Conservation (phyloP, 2,888 invertebrate species). For the Harpalus rubripes region DNA sequence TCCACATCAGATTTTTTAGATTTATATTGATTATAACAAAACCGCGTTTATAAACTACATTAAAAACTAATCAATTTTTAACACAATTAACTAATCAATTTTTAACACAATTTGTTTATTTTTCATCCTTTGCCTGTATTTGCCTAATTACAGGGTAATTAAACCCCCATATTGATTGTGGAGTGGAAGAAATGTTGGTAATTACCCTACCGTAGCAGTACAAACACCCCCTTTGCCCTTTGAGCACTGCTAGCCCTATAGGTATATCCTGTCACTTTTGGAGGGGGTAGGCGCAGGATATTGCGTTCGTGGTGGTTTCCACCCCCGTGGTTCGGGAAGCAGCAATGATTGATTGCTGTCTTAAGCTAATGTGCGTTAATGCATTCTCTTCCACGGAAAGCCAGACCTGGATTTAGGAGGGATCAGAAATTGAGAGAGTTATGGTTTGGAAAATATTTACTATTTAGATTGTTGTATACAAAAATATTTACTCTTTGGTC, state of each 20-base stretch:
- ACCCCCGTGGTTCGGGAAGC: conserved; percentile 44
- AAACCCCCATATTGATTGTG: not conserved
- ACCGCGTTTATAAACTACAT: not conserved
- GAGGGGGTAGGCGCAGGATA: conserved; percentile 17
- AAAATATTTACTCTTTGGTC: too few species aligned
- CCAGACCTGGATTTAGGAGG: conserved; percentile 26
- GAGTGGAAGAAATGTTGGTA: conserved; percentile 2
- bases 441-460: not conserved
- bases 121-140: not conserved
- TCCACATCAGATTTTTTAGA: too few species aligned
- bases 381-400: conserved; percentile 38
- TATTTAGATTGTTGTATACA: too few species aligned
- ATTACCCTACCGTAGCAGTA: conserved; percentile 7
- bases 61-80: not conserved
- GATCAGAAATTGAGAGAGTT: not conserved
- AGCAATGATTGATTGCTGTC: conserved; percentile 65
- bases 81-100: not conserved
- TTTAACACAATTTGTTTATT: not conserved
- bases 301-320: conserved; percentile 36
- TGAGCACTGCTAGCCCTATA: not conserved
- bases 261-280: not conserved
- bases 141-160: not conserved
- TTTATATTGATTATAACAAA: not conserved
- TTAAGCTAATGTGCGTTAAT: conserved; percentile 65
- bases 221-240: conserved; percentile 8